Evolutionary conservation across 1,140 invertebrate species (phyloP), one percentile per base, ranked within the genome.

Genomic region (Aleiodes sp.): DNA sequence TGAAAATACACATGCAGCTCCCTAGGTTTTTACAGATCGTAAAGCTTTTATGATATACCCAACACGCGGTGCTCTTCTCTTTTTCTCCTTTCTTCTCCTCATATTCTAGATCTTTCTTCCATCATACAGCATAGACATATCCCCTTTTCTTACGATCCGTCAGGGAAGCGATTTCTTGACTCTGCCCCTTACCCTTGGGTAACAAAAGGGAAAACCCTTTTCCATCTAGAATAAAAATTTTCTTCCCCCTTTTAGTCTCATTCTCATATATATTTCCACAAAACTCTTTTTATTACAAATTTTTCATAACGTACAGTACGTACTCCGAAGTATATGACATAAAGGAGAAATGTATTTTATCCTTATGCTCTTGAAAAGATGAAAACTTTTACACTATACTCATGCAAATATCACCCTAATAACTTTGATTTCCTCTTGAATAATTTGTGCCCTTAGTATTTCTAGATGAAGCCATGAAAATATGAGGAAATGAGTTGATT

Each of bases 31-130:
- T 52, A 52, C 46, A 52, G 46, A 52, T 21, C 46, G 46, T 52
- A 52, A 52, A 52, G 46, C 46, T 52, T 52, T 52, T 52, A 52
- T 52, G 46, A 52, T 52, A 24, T 21, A 52, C 19, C 46, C 46
- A 52, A 24, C 46, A 52, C 46, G 46, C 46, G 46, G 46, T 52
- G 46, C 1, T 4, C 26, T 24, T 24, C 21, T 52, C 26, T 52
- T 16, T 19, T 3, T 21, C 16, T 52, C 46, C 10, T 52, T n/a
- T 3, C 3, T 4, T n/a, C 39, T 3, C n/a, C 46, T 52, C 46
- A 52, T n/a, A n/a, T n/a, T n/a, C n/a, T n/a, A n/a, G n/a, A 52
- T 52, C 46, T 52, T 52, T 19, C 21, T 4, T 35, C 10, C 46
- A n/a, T n/a, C 21, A 52, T 8, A 52, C 2, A 21, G 46, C 46